phyloP scores from a whole-genome alignment of 2,888 invertebrate genomes.

The Dusona sp. region DNA sequence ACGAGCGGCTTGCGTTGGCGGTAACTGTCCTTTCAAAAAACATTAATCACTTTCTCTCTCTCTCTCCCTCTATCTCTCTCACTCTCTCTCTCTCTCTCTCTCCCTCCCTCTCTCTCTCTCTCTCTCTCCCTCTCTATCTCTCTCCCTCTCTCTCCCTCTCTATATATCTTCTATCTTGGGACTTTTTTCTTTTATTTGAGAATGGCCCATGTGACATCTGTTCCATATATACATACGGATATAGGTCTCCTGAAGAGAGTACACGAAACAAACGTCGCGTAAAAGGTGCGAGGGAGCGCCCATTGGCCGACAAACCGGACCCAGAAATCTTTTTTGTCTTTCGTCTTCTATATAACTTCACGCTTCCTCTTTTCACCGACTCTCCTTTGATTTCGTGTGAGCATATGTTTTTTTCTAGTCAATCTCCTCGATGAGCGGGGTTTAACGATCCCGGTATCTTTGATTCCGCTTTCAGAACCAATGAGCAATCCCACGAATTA shows the following conservation, averaged over 20 bases:
- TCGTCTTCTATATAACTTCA: constrained; percentile 28
- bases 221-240: constrained; percentile 41
- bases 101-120: constrained; percentile 35
- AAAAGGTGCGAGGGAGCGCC: constrained; percentile 47
- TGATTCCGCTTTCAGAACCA: not conserved
- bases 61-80: constrained; percentile 42
- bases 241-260: constrained; percentile 34
- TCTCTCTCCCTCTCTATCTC: constrained; percentile 40
- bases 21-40: constrained; percentile 81
- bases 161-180: constrained; percentile 29
- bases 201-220: constrained; percentile 67
- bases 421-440: not conserved
- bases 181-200: constrained; percentile 48
- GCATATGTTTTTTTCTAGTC: constrained; percentile 2
- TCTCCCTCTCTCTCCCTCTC: constrained; percentile 38
- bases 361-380: constrained; percentile 31
- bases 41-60: constrained; percentile 73
- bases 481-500: not conserved
- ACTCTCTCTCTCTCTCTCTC: constrained; percentile 26
- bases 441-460: constrained; percentile 15
- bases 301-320: constrained; percentile 64
- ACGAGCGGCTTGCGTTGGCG: constrained; percentile 80
- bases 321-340: constrained; percentile 39
- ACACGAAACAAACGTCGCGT: constrained; percentile 26
- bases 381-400: constrained; percentile 40